Base-by-base conservation (phyloP, 2,797 vertebrate species). In the Glyptemys insculpta region DNA sequence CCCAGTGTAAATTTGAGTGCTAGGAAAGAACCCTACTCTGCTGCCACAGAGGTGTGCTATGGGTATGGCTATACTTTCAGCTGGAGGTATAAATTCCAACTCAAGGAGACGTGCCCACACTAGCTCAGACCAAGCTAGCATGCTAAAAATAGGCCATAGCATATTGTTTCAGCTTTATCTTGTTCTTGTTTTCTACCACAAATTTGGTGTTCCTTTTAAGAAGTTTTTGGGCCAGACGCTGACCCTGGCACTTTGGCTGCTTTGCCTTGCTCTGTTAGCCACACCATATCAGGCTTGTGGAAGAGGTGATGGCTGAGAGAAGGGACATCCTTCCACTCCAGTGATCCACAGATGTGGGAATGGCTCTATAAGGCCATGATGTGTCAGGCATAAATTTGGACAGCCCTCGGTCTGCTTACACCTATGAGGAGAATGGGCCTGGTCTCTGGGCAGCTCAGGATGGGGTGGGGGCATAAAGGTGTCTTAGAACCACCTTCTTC, bases 1-100 rank as follows among this genome's bases (percentile, higher is more conserved):
- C 53, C 81, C 56, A 89, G 68, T 78, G 19, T 83, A 65, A 87
- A 89, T 0, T 52, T 41, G 8, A 85, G 81, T 92, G 91, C 92
- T 91, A 96, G 87, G 81, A 91, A 93, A 72, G 85, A 59, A 23
- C 90, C 94, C 85, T 94, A 10, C 12, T 4, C 21, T 89, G 29
- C 83, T 93, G 88, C 83, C 0, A 1, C 85, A 56, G 83, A 95
- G 90, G 79, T 88, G n/a, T 79, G 89, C 44, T 47, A 49, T 31
- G 44, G 74, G 2, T 44, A 29, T 29, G n/a, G 9, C n/a, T 37
- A 23, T 37, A 41, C 65, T 19, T 68, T 37, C n/a, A 72, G n/a
- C n/a, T 37, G n/a, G 65, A 37, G n/a, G 19, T 72, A 23, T 72
- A 41, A 5, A 72, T 41, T 72, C 68, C 16, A 72, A 25, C 68